phyloP scores from a whole-genome alignment of 2,797 vertebrate species.

The Sardinella longiceps region DNA sequence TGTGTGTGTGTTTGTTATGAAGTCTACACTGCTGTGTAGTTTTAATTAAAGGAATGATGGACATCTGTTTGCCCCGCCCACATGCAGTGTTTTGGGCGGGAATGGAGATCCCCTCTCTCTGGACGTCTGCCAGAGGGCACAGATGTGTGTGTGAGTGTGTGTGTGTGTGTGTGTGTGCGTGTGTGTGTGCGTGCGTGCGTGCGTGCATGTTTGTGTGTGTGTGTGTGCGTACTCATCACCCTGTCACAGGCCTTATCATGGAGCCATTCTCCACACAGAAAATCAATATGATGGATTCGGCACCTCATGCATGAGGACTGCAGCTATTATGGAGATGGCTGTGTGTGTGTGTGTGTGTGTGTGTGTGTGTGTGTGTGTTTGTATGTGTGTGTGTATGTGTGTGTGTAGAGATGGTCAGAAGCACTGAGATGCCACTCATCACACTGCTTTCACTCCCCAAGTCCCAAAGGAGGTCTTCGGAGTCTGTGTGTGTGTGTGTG shows the following conservation, averaged over 20 bases:
- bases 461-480: no score
- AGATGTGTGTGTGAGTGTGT: background rate
- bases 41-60: background rate
- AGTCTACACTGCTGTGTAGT: background rate
- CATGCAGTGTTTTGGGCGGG: background rate
- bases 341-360: no score
- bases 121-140: background rate
- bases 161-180: no score
- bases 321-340: conserved; percentile 14
- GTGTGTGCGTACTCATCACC: background rate
- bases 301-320: conserved; percentile 25
- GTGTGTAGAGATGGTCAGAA: no score
- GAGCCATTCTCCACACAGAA: conserved; percentile 34
- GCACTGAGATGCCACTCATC: background rate
- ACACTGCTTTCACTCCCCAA: background rate
- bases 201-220: background rate
- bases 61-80: background rate
- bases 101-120: background rate
- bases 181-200: no score
- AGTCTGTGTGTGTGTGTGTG: no score
- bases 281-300: conserved; percentile 47
- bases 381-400: no score
- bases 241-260: background rate
- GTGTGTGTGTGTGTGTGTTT: no score
- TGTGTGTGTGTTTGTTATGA: background rate